Conservation (phyloP, 2,888 invertebrate species). For the Cinara cedri region DNA sequence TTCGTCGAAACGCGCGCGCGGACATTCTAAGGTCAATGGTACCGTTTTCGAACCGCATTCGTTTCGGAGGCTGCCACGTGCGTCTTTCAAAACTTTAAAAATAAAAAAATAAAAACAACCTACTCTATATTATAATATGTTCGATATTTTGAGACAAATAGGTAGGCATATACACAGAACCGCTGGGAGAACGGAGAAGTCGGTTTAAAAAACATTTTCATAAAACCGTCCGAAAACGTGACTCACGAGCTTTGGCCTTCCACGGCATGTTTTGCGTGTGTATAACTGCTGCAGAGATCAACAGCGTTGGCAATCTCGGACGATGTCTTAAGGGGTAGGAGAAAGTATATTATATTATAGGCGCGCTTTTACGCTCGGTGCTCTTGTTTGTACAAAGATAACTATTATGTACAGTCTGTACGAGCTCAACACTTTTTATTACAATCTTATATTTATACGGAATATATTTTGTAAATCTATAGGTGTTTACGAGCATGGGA, state of each 20-base stretch:
- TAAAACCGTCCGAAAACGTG: conserved; percentile 42
- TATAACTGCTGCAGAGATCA: not conserved
- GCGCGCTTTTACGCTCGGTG: too few species aligned
- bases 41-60: not conserved
- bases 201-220: conserved; percentile 33
- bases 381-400: not conserved
- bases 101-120: not conserved
- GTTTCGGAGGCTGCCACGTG: not conserved
- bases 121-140: too few species aligned
- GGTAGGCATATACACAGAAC: not conserved
- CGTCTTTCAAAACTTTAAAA: conserved; percentile 4
- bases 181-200: not conserved
- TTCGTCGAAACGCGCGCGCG: too few species aligned
- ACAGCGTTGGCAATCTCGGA: not conserved
- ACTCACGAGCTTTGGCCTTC: conserved; percentile 51
- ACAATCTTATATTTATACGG: not conserved
- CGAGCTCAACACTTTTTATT: not conserved
- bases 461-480: too few species aligned
- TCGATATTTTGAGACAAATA: not conserved
- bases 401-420: too few species aligned
- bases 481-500: too few species aligned
- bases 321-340: not conserved
- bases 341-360: not conserved
- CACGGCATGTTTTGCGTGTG: conserved; percentile 32
- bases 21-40: conserved; percentile 27